Evolutionary conservation across 1,140 invertebrate species (phyloP).

Genomic region (Drosophila pandora): DNA sequence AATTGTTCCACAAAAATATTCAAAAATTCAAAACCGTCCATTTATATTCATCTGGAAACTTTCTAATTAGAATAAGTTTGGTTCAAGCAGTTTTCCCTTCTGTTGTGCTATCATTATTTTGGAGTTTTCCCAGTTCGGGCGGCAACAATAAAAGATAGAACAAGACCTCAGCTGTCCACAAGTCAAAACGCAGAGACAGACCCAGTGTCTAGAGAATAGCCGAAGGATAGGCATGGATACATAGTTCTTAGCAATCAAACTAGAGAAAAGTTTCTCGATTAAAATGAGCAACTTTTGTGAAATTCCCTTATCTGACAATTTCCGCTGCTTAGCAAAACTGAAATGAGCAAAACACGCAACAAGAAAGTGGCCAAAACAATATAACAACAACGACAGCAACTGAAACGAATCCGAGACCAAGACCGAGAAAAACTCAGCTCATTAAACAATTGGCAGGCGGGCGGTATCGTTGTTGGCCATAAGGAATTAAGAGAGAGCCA

Average conservation of each 20-base stretch:
- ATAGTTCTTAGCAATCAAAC: conserved; percentile 61
- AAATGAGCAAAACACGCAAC: conserved; percentile 54
- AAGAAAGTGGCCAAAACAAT: conserved; percentile 26
- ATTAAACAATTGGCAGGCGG: conserved; percentile 76
- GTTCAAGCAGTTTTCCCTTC: conserved; percentile 3
- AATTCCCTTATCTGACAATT: conserved; percentile 71
- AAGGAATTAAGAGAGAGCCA: conserved; percentile 64
- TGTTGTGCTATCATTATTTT: conserved; percentile 49
- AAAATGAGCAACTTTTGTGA: conserved; percentile 71
- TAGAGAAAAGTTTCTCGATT: conserved; percentile 71
- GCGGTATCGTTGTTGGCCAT: conserved; percentile 42
- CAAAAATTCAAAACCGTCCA: neutral
- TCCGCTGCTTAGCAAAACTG: conserved; percentile 64
- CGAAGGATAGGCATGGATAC: conserved; percentile 11
- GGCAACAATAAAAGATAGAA: conserved; percentile 35
- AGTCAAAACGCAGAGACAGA: conserved; percentile 15
- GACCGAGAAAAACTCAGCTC: conserved; percentile 62
- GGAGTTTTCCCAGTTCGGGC: conserved; percentile 22
- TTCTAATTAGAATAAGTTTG: conserved; percentile 53
- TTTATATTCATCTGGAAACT: conserved; percentile 24
- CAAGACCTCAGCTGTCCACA: conserved; percentile 50
- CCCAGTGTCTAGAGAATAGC: neutral
- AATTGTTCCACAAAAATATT: conserved; percentile 11
- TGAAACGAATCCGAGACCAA: conserved; percentile 1
- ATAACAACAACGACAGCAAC: conserved; percentile 23